Base-by-base conservation (phyloP, 2,113 vertebrate genomes). In the Clupea harengus region DNA sequence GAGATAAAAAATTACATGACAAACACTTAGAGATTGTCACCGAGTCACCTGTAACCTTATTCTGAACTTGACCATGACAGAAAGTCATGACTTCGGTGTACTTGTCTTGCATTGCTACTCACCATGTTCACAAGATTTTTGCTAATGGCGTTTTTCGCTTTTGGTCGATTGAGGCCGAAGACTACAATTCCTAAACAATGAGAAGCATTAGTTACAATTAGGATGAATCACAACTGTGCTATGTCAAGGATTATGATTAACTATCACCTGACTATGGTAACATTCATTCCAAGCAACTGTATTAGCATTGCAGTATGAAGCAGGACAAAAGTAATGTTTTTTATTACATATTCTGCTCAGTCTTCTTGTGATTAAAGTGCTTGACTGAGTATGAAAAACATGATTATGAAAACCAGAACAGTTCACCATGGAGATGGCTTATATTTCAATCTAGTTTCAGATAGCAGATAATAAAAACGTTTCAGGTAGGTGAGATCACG, bases 121-220 rank as follows among this genome's bases (percentile, higher is more conserved):
- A 99, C 98, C 97, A 96, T 94, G 90, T 97, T 97, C 49, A 99
- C 92, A 88, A 99, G 94, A 89, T 96, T 98, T 95, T 96, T 99
- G 94, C 95, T 99, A 86, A 99, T 97, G 52, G 98, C 95, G 94
- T 99, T 99, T 96, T 97, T 99, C 88, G 97, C 96, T 93, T 97
- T 96, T 82, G 97, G 95, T 92, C 98, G 96, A 93, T 99, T 98
- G 90, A 99, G 95, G 91, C 97, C 98, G 91, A 99, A 95, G 45
- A 99, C 96, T 87, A 99, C 97, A 90, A 99, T 98, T 81, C 98
- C 98, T 99, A 90, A 88, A 94, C 39, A 39, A 39, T 5, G 28
- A 39, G 13, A 78, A 78, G 32, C 72, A 78, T 32, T n/a, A n/a
- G 22, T 8, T 78, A 11, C 32, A 28, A 8, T 9, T 25, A 67